Conservation (phyloP, 2,888 invertebrate species). For the Melanchra persicariae region DNA sequence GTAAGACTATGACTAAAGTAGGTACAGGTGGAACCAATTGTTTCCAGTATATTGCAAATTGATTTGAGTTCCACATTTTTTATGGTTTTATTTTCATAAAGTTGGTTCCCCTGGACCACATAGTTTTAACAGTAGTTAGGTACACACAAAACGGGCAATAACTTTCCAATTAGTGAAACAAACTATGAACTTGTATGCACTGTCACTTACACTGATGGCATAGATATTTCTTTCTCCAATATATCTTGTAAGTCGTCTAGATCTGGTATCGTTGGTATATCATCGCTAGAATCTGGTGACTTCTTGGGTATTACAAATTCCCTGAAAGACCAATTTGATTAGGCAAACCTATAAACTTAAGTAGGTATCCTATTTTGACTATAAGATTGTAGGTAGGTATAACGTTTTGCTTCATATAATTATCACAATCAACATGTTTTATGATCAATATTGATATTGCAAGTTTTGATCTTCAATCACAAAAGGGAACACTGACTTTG, state of each 20-base stretch:
- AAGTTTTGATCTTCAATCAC: too few relatives aligned
- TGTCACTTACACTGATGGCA: constrained; percentile 81
- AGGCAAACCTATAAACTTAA: too few relatives aligned
- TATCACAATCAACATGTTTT: neutral
- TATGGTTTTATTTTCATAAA: too few relatives aligned
- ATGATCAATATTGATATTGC: neutral
- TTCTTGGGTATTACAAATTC: constrained; percentile 86
- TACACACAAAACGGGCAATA: neutral
- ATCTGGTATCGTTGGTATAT: constrained; percentile 89
- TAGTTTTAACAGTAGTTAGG: too few relatives aligned
- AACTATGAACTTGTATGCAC: neutral
- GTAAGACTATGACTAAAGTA: neutral
- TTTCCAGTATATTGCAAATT: too few relatives aligned
- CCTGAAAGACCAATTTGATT: constrained; percentile 69
- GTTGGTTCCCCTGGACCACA: too few relatives aligned
- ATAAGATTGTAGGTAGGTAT: neutral
- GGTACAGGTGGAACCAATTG: too few relatives aligned
- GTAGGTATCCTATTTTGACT: too few relatives aligned
- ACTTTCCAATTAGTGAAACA: neutral
- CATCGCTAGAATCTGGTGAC: constrained; percentile 84
- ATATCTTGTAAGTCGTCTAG: constrained; percentile 87
- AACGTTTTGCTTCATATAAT: neutral
- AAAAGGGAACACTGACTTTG: constrained; percentile 76
- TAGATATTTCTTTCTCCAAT: constrained; percentile 85
- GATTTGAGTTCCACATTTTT: too few relatives aligned